A percentile compares a stretch with the other conserved stretches of the same genome.
These are phyloP conservation scores for Drosophila tanythrix DNA, from an alignment of 2,888 invertebrate genomes.

Conservation along the genomic window DNA sequence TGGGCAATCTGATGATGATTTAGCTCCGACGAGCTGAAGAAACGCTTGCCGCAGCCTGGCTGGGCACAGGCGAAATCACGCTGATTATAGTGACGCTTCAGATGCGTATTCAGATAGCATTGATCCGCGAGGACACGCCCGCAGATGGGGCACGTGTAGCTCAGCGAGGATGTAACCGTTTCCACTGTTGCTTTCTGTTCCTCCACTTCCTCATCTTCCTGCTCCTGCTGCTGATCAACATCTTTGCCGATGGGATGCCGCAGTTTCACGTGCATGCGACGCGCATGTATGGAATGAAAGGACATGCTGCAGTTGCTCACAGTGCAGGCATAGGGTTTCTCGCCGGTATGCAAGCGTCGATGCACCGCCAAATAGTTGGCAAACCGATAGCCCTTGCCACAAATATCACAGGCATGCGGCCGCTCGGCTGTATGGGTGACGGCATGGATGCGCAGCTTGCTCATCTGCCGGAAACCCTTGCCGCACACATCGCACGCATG, in stretches of 20 bases:
- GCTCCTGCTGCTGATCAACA: background rate
- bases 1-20: slow-evolving; percentile 79
- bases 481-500: slow-evolving; percentile 75
- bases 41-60: slow-evolving; percentile 73
- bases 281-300: slow-evolving; percentile 71
- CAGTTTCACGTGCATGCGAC: slow-evolving; percentile 57
- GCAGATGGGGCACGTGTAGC: slow-evolving; percentile 74
- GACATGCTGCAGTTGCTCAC: slow-evolving; percentile 41
- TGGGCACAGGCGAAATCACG: slow-evolving; percentile 69
- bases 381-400: slow-evolving; percentile 77
- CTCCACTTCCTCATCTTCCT: background rate
- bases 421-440: slow-evolving; percentile 77
- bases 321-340: slow-evolving; percentile 76
- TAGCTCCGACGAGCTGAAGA: slow-evolving; percentile 74
- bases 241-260: slow-evolving; percentile 35
- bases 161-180: slow-evolving; percentile 22
- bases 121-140: slow-evolving; percentile 74
- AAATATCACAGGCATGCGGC: slow-evolving; percentile 75
- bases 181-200: background rate
- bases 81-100: slow-evolving; percentile 76
- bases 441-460: slow-evolving; percentile 78
- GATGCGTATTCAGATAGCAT: slow-evolving; percentile 75
- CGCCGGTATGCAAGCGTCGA: slow-evolving; percentile 79
- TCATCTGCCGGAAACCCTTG: slow-evolving; percentile 78
- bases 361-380: slow-evolving; percentile 80